A percentile compares a stretch with the other conserved stretches of the same genome.
Evolutionary conservation across 1,140 invertebrate genomes (phyloP).

Genomic region (Brachionus plicatilis): DNA sequence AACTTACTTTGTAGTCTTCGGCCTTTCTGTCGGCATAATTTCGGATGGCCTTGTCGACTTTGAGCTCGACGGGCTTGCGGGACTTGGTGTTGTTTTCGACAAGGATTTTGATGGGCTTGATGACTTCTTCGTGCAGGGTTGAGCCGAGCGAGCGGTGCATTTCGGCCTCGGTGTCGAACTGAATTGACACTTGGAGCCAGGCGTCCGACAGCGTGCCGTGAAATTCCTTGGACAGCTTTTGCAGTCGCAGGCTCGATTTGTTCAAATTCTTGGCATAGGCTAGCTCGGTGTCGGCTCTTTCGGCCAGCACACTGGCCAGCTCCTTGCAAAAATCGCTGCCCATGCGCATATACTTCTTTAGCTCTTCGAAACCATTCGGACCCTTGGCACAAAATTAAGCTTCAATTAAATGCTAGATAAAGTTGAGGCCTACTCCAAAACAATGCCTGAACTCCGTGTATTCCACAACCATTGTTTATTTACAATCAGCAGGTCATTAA

Average conservation of each 20-base stretch:
- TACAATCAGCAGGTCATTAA: not conserved
- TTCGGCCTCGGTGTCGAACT: slow-evolving; percentile 5
- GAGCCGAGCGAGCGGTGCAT: slow-evolving; percentile 65
- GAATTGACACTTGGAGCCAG: not conserved
- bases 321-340: slow-evolving; percentile 89
- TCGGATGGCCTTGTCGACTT: slow-evolving; percentile 77
- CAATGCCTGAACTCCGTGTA: not conserved
- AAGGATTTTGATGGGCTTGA: slow-evolving; percentile 72
- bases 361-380: slow-evolving; percentile 83
- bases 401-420: not conserved
- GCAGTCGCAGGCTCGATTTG: slow-evolving; percentile 76
- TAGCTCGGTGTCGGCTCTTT: slow-evolving; percentile 80
- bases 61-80: slow-evolving; percentile 66
- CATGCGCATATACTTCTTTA: slow-evolving; percentile 81
- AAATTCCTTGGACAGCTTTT: slow-evolving; percentile 63
- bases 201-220: slow-evolving; percentile 1
- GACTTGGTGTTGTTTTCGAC: slow-evolving; percentile 68
- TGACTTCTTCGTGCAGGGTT: slow-evolving; percentile 75
- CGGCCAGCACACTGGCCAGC: slow-evolving; percentile 75
- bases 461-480: not conserved
- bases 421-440: not conserved
- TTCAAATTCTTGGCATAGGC: slow-evolving; percentile 80
- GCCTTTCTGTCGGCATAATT: slow-evolving; percentile 74
- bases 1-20: slow-evolving; percentile 67
- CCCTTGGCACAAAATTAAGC: slow-evolving; percentile 62